These are phyloP conservation scores for Eilema caniola DNA, from an alignment of 2,888 invertebrate species.

Conservation along the genomic window DNA sequence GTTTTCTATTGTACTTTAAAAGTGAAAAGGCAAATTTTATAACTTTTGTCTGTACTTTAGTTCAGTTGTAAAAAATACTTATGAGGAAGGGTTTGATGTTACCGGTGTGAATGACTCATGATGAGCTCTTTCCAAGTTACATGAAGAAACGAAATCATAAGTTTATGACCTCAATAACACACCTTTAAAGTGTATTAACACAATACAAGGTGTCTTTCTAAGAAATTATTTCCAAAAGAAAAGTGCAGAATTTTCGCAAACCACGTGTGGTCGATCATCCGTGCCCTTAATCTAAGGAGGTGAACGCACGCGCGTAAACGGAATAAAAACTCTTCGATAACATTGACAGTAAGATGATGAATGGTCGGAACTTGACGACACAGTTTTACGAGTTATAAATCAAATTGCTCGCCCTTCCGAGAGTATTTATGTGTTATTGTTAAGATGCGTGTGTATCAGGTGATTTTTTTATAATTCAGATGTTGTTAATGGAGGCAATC, in stretches of 20 bases:
- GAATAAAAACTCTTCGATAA: slow-evolving; percentile 77
- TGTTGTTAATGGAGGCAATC: background rate
- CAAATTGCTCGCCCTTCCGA: slow-evolving; percentile 38
- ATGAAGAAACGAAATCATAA: too few relatives aligned
- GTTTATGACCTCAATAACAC: background rate
- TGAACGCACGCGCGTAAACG: slow-evolving; percentile 68
- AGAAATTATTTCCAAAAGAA: background rate
- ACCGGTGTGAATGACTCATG: background rate
- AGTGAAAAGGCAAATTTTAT: background rate
- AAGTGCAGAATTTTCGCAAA: background rate
- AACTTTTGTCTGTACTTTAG: background rate
- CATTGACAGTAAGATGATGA: slow-evolving; percentile 76
- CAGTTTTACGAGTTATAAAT: slow-evolving; percentile 65
- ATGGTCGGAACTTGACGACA: slow-evolving; percentile 67
- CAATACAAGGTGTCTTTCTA: background rate
- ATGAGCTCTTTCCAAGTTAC: too few relatives aligned
- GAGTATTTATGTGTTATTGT: slow-evolving; percentile 37
- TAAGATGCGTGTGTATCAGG: slow-evolving; percentile 14
- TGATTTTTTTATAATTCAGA: slow-evolving; percentile 4
- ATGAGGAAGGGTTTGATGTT: background rate
- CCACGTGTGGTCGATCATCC: slow-evolving; percentile 57
- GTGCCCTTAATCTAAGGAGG: slow-evolving; percentile 68
- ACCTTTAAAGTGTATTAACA: background rate
- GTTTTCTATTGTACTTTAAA: slow-evolving; percentile 18
- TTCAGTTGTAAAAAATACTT: background rate